These are phyloP conservation scores for Raphicerus campestris DNA, from an alignment of 2,113 vertebrate species.

Conservation along the genomic window DNA sequence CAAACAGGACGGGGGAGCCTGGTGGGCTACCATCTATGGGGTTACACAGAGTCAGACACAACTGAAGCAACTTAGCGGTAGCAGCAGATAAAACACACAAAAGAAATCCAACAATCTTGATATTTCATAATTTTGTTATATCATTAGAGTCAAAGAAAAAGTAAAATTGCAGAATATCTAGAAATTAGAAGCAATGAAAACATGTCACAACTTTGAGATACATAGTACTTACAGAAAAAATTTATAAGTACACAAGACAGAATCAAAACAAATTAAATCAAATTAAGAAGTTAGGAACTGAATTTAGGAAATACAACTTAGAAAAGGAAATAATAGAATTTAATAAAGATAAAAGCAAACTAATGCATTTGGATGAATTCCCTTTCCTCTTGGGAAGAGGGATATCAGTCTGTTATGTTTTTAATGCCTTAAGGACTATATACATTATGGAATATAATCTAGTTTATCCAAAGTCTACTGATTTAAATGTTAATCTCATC, in stretches of 20 bases:
- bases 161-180: not conserved
- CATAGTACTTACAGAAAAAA: not conserved
- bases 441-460: not conserved
- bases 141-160: not conserved
- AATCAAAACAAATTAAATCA: not conserved
- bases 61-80: too few relatives aligned
- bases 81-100: not conserved
- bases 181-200: not conserved
- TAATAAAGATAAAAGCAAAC: not conserved
- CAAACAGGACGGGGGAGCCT: not conserved
- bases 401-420: not conserved
- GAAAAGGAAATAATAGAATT: not conserved
- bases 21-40: too few relatives aligned
- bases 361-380: not conserved
- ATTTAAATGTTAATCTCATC: not conserved
- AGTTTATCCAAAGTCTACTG: not conserved
- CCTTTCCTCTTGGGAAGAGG: not conserved
- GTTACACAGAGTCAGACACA: too few relatives aligned
- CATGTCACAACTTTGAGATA: not conserved
- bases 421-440: not conserved
- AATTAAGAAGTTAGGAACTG: not conserved
- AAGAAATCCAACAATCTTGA: not conserved
- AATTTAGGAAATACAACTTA: not conserved
- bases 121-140: not conserved
- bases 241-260: not conserved